phyloP scores from a whole-genome alignment of 2,888 invertebrate genomes.

The Pheosia tremula region DNA sequence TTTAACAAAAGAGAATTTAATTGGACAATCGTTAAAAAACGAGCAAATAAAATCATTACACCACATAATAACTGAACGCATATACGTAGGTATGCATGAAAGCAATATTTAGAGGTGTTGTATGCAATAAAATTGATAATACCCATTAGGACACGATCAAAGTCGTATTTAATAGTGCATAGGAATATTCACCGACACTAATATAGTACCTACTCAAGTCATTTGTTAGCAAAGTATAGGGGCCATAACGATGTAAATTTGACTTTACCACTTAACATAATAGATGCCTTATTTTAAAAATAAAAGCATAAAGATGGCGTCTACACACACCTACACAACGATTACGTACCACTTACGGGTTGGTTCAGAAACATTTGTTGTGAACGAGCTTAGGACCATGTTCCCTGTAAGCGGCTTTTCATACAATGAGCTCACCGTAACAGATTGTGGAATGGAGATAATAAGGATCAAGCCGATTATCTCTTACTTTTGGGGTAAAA shows the following conservation, averaged over 20 bases:
- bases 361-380: constrained; percentile 47
- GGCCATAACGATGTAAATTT: constrained; percentile 18
- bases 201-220: constrained; percentile 9
- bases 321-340: constrained; percentile 48
- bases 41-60: too few relatives aligned
- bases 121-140: too few relatives aligned
- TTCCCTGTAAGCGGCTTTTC: constrained; percentile 22
- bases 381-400: constrained; percentile 41
- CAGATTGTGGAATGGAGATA: constrained; percentile 25
- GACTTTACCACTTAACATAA: constrained; percentile 20
- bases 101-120: too few relatives aligned
- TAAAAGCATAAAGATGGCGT: constrained; percentile 36
- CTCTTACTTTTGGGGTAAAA: constrained; percentile 18
- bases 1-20: too few relatives aligned
- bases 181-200: not conserved
- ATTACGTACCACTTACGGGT: constrained; percentile 50
- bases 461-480: constrained; percentile 24
- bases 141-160: too few relatives aligned
- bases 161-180: not conserved
- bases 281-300: constrained; percentile 34
- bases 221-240: constrained; percentile 14
- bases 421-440: constrained; percentile 26
- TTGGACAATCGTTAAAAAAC: too few relatives aligned
- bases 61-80: too few relatives aligned
- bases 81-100: too few relatives aligned